These are phyloP conservation scores for Florisuga fusca DNA, from an alignment of 2,797 vertebrate species.

Conservation along the genomic window DNA sequence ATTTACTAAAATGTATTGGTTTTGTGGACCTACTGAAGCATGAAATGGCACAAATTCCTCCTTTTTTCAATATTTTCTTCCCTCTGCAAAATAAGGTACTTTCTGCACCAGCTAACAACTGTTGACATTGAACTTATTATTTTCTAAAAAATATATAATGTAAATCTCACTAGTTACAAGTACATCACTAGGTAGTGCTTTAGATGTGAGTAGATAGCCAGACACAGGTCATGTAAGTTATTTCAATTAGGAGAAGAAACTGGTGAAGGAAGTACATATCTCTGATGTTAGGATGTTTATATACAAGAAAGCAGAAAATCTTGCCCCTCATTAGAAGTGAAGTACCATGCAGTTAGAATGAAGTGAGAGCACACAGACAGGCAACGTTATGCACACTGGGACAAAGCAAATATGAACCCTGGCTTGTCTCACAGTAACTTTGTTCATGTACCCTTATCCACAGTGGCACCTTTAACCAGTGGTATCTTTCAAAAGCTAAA, in stretches of 20 bases:
- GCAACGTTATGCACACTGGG: not conserved
- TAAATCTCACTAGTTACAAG: slow-evolving; percentile 19
- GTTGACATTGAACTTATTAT: not conserved
- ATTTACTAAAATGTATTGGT: not conserved
- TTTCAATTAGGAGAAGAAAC: slow-evolving; percentile 40
- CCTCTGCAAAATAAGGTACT: not conserved
- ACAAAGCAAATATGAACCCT: not conserved
- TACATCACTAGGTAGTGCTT: not conserved
- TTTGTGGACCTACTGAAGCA: slow-evolving; percentile 8
- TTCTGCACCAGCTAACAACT: not conserved
- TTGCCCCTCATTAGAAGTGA: not conserved
- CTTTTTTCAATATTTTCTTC: not conserved
- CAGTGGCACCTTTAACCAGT: not conserved
- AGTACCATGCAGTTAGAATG: not conserved
- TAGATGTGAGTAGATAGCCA: not conserved
- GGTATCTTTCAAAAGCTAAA: slow-evolving; percentile 9
- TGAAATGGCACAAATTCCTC: not conserved
- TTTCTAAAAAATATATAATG: slow-evolving; percentile 23
- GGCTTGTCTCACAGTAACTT: not conserved
- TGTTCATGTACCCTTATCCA: not conserved
- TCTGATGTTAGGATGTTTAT: not conserved
- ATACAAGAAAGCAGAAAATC: slow-evolving; percentile 25
- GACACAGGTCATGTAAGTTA: slow-evolving; percentile 7
- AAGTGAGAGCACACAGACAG: not conserved
- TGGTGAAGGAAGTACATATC: not conserved